Conservation (phyloP, 1,140 invertebrate species). For the Drosophila quadrilineata region DNA sequence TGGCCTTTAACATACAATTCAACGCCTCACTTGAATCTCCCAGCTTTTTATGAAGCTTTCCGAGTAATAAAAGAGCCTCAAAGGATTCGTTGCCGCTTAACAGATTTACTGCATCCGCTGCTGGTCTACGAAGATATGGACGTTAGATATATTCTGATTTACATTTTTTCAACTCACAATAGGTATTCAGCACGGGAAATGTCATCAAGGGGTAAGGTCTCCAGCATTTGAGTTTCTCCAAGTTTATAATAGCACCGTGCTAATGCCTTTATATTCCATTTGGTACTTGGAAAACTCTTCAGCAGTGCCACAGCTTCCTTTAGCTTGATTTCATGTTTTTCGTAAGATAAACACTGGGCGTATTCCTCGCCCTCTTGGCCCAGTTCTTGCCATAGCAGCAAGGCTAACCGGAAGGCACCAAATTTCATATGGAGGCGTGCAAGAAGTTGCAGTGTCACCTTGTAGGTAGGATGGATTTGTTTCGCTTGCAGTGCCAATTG, state of each 20-base stretch:
- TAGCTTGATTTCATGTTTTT: constrained; percentile 29
- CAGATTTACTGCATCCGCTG: constrained; percentile 82
- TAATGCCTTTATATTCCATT: constrained; percentile 28
- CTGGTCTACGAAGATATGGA: constrained; percentile 28
- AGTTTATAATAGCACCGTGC: constrained; percentile 62
- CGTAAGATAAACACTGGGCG: constrained; percentile 60
- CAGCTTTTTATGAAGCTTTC: constrained; percentile 86
- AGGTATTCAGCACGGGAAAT: constrained; percentile 54
- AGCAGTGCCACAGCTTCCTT: constrained; percentile 40
- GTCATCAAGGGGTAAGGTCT: constrained; percentile 41
- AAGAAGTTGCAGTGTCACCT: constrained; percentile 50
- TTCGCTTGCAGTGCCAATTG: constrained; percentile 81
- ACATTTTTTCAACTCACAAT: constrained; percentile 34
- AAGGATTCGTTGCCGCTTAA: constrained; percentile 83
- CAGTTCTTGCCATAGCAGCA: constrained; percentile 49
- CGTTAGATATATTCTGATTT: not conserved
- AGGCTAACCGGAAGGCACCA: constrained; percentile 73
- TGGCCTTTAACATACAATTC: constrained; percentile 87
- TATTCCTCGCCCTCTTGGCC: constrained; percentile 25
- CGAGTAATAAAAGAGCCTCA: constrained; percentile 84
- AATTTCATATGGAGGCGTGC: constrained; percentile 62
- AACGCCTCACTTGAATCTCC: constrained; percentile 84
- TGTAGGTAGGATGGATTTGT: constrained; percentile 49
- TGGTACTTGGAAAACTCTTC: not conserved
- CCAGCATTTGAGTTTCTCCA: constrained; percentile 29